Percentiles rank a stretch among this genome's conserved stretches.
phyloP scores from a whole-genome alignment of 1,140 invertebrate species.

The Ceratina australensis region DNA sequence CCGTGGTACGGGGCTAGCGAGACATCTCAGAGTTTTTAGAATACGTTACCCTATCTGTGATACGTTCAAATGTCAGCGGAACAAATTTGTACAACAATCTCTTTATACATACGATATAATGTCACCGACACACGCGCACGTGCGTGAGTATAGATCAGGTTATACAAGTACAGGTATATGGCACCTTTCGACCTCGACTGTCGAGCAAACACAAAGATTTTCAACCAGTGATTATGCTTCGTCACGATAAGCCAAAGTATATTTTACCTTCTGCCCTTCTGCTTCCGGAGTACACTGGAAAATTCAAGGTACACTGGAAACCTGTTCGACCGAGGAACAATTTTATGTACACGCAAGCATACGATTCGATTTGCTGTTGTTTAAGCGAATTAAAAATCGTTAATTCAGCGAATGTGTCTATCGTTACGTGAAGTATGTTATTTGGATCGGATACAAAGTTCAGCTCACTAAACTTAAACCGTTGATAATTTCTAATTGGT shows the following conservation, averaged over 20 bases:
- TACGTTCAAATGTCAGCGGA: neutral
- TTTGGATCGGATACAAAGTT: conserved; percentile 5
- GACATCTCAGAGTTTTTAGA: no score
- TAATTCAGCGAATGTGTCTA: no score
- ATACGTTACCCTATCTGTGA: no score
- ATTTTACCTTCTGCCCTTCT: conserved; percentile 10
- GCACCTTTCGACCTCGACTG: conserved; percentile 39
- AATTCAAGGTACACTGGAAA: neutral
- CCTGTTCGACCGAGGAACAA: neutral
- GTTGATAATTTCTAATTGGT: conserved; percentile 12
- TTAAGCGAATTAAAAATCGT: no score
- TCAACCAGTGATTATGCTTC: conserved; percentile 60
- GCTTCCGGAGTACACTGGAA: neutral
- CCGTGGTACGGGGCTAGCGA: neutral
- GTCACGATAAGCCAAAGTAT: conserved; percentile 58
- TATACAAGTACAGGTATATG: conserved; percentile 27
- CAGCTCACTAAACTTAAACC: neutral
- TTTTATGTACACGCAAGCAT: no score
- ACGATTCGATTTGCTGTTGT: neutral
- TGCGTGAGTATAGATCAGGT: conserved; percentile 8
- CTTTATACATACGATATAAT: neutral
- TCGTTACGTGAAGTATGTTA: neutral
- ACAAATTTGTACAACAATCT: neutral
- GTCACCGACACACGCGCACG: neutral
- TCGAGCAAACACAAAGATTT: conserved; percentile 54